Percentiles rank a stretch among this genome's conserved stretches.
phyloP scores from a whole-genome alignment of 2,113 vertebrate species.

The Indicator maculatus region DNA sequence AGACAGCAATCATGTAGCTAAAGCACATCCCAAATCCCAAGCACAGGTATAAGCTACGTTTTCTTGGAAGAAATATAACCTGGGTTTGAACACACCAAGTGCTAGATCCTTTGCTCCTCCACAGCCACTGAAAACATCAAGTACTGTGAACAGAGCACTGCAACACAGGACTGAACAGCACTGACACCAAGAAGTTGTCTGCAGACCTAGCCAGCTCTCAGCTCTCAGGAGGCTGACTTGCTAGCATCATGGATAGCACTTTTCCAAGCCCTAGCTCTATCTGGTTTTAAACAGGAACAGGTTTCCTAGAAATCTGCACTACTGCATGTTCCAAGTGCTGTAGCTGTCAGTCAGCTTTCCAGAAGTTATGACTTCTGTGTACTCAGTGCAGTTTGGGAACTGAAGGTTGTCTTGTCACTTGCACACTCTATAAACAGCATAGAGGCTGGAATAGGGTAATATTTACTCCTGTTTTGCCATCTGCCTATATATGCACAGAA shows the following conservation, averaged over 20 bases:
- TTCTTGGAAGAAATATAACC: not conserved
- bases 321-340: not conserved
- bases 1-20: accelerated
- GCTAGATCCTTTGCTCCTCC: not conserved
- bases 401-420: slow-evolving; percentile 9
- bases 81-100: not conserved
- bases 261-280: not conserved
- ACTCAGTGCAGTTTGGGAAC: slow-evolving; percentile 28
- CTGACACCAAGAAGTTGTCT: not conserved
- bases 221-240: accelerated
- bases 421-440: not conserved
- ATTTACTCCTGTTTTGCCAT: slow-evolving; percentile 54
- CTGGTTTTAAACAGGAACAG: not conserved
- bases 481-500: slow-evolving; percentile 32
- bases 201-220: not conserved
- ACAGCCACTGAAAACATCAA: not conserved
- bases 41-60: accelerated
- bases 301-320: not conserved
- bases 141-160: not conserved
- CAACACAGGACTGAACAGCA: no score
- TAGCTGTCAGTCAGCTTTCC: not conserved
- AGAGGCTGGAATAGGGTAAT: not conserved
- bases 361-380: slow-evolving; percentile 3
- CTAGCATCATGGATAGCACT: accelerated
- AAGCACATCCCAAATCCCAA: not conserved